A percentile compares a stretch with the other conserved stretches of the same genome.
Evolutionary conservation across 1,140 invertebrate species (phyloP).

Genomic region (Druon quercuslanigerum): DNA sequence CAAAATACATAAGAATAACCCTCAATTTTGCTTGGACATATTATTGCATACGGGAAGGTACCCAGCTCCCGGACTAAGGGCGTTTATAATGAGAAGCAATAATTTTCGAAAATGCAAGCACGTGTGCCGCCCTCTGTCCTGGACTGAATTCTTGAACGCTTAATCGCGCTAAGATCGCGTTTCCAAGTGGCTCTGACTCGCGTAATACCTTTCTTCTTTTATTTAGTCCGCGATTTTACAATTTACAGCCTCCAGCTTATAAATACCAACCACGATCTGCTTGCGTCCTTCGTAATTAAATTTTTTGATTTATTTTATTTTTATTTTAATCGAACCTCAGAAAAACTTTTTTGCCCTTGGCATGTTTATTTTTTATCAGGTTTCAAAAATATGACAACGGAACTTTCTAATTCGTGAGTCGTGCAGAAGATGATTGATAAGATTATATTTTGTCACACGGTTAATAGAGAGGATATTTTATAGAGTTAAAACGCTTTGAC

Average conservation of each 20-base stretch:
- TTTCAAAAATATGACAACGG: constrained; percentile 5
- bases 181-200: neutral
- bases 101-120: constrained; percentile 13
- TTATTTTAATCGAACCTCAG: neutral
- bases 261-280: constrained; percentile 8
- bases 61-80: too few species aligned
- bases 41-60: too few species aligned
- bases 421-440: constrained; percentile 9
- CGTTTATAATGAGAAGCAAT: constrained; percentile 1
- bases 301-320: neutral
- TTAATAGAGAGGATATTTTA: neutral
- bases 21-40: too few species aligned
- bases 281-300: neutral
- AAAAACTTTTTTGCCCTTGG: constrained; percentile 6
- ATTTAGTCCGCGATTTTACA: constrained; percentile 22
- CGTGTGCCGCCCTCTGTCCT: neutral
- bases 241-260: constrained; percentile 15
- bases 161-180: neutral
- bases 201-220: neutral
- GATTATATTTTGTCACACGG: neutral
- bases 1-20: too few species aligned
- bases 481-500: neutral
- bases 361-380: neutral
- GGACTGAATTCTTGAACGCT: neutral
- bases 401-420: constrained; percentile 18